A percentile compares a stretch with the other conserved stretches of the same genome.
phyloP scores from a whole-genome alignment of 2,797 vertebrate species.

The Percopsis omiscomaycus region DNA sequence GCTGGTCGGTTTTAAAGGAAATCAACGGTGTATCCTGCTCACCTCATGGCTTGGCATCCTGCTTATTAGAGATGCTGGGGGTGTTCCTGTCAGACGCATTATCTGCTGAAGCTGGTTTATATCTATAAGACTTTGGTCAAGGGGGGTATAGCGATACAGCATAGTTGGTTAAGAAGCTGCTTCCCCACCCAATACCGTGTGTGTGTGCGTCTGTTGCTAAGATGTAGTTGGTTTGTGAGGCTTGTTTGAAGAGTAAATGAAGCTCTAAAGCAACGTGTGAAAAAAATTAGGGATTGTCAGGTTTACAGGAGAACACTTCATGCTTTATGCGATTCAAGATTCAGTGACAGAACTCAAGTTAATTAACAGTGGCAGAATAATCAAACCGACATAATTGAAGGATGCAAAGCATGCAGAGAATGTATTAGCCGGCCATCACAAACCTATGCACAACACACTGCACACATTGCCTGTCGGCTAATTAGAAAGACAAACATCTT shows the following conservation, averaged over 20 bases:
- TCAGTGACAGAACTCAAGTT: constrained; percentile 25
- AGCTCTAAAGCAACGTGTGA: constrained; percentile 39
- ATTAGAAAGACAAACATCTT: constrained; percentile 41
- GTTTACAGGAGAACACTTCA: constrained; percentile 24
- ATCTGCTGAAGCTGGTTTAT: constrained; percentile 99
- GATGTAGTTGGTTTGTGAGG: constrained; percentile 14
- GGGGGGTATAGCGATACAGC: constrained; percentile 88
- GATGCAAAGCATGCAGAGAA: constrained; percentile 60
- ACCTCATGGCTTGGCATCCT: constrained; percentile 99
- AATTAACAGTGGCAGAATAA: constrained; percentile 30
- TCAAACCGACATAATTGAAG: constrained; percentile 31
- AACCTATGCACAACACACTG: constrained; percentile 43
- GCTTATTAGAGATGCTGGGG: constrained; percentile 97
- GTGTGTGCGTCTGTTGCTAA: background rate
- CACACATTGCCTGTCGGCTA: constrained; percentile 19
- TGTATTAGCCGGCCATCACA: constrained; percentile 42
- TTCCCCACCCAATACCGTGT: constrained; percentile 38
- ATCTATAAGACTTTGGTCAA: constrained; percentile 94
- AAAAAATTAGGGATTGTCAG: background rate
- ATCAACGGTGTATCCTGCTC: constrained; percentile 71
- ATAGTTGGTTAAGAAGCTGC: constrained; percentile 70
- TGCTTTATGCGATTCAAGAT: constrained; percentile 23
- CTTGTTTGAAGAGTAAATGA: constrained; percentile 39
- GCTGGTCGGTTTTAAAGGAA: constrained; percentile 16
- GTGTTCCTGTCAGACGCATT: constrained; percentile 99